These are phyloP conservation scores for Hemiprocne comata DNA, from an alignment of 2,113 vertebrate species.

Conservation along the genomic window DNA sequence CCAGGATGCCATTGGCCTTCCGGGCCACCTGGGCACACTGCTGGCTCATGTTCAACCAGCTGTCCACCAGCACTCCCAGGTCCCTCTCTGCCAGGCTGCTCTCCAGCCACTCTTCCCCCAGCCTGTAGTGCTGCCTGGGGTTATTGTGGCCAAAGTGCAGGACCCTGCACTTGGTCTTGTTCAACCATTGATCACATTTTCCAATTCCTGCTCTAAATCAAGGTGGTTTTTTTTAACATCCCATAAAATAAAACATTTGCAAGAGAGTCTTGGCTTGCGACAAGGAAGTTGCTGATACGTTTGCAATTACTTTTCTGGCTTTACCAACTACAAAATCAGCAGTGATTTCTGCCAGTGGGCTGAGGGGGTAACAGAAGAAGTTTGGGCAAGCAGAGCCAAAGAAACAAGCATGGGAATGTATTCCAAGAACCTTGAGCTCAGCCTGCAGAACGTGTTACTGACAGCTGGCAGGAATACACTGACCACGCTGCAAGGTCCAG, in stretches of 20 bases:
- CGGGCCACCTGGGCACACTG: too few species aligned
- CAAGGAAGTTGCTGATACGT: neutral
- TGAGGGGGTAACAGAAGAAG: conserved; percentile 23
- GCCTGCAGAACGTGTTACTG: neutral
- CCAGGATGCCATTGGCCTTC: too few species aligned
- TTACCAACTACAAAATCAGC: neutral
- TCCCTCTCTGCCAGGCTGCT: too few species aligned
- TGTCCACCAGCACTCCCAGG: too few species aligned
- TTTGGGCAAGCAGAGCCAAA: neutral
- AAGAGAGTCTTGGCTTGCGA: neutral
- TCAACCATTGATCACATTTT: neutral
- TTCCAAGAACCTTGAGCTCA: neutral
- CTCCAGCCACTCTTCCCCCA: too few species aligned
- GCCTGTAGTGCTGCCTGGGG: too few species aligned
- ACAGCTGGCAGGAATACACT: neutral
- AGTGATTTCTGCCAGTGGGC: neutral
- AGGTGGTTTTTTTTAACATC: neutral
- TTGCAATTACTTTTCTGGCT: neutral
- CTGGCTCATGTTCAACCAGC: too few species aligned
- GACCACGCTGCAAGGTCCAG: neutral
- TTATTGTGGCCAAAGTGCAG: too few species aligned
- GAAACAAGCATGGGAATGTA: neutral
- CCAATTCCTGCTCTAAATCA: neutral
- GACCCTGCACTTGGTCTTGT: too few species aligned
- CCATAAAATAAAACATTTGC: neutral